A percentile compares a stretch with the other conserved stretches of the same genome.
These are phyloP conservation scores for Eumeta japonica DNA, from an alignment of 1,140 invertebrate species.

Conservation along the genomic window DNA sequence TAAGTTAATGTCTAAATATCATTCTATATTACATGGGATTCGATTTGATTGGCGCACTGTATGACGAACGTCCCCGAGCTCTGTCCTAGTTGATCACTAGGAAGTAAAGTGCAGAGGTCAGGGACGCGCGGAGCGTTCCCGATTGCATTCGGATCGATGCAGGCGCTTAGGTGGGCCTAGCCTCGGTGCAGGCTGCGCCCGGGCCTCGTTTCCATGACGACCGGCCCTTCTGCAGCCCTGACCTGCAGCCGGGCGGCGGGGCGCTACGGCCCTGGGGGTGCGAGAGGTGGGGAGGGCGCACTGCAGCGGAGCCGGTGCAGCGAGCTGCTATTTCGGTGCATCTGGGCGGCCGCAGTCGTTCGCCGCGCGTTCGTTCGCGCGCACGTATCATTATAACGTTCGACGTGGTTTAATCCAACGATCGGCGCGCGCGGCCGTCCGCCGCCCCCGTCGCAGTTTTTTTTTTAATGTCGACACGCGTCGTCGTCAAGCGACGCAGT, in stretches of 20 bases:
- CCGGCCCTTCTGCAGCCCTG: too few relatives aligned
- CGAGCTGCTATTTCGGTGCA: slow-evolving; percentile 54
- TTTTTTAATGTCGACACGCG: too few relatives aligned
- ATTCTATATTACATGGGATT: too few relatives aligned
- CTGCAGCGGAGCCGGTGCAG: slow-evolving; percentile 44
- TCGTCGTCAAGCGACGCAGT: too few relatives aligned
- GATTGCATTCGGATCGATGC: slow-evolving; percentile 51
- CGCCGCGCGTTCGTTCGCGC: slow-evolving; percentile 34
- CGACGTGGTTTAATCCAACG: slow-evolving; percentile 12
- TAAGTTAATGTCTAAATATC: too few relatives aligned
- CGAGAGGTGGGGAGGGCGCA: slow-evolving; percentile 13
- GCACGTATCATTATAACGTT: slow-evolving; percentile 34
- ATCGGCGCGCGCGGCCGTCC: too few relatives aligned
- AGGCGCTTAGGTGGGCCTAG: too few relatives aligned
- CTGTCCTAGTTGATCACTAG: too few relatives aligned
- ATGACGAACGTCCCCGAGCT: too few relatives aligned
- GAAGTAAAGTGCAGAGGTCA: too few relatives aligned
- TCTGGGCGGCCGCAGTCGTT: slow-evolving; percentile 33
- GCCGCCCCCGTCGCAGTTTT: slow-evolving; percentile 23
- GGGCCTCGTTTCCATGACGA: slow-evolving; percentile 30
- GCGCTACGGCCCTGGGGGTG: slow-evolving; percentile 13
- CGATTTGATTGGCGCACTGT: too few relatives aligned
- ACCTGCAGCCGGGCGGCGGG: slow-evolving; percentile 47
- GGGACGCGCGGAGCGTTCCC: too few relatives aligned
- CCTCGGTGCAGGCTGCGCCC: slow-evolving; percentile 14